These are phyloP conservation scores for Circaetus gallicus DNA, from an alignment of 2,113 vertebrate genomes.

Conservation along the genomic window DNA sequence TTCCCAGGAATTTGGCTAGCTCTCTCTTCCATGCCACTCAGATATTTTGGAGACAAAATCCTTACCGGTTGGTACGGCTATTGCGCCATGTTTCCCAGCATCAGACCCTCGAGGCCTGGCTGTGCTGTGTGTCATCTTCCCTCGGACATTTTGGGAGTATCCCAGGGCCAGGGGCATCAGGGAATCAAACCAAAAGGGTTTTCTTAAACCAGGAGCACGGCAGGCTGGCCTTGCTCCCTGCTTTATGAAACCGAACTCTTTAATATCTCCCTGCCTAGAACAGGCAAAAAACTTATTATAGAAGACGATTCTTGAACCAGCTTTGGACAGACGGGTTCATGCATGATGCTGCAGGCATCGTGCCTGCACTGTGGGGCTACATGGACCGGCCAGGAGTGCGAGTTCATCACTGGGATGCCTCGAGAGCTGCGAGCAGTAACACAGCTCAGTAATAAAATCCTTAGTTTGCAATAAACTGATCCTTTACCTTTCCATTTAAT, in stretches of 20 bases:
- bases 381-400: neutral
- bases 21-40: neutral
- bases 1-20: neutral
- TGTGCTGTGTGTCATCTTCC: neutral
- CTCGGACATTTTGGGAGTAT: neutral
- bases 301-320: neutral
- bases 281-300: neutral
- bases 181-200: neutral
- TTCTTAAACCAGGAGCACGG: neutral
- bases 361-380: neutral
- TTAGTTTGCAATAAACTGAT: neutral
- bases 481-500: neutral
- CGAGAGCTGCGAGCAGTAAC: neutral
- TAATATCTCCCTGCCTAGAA: neutral
- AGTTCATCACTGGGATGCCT: neutral
- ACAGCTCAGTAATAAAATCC: neutral
- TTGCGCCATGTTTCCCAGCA: neutral
- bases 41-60: neutral
- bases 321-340: neutral
- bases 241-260: neutral
- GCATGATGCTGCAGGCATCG: neutral
- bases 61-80: neutral
- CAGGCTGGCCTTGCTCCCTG: neutral
- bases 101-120: neutral
- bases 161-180: neutral